Conservation (phyloP, 2,113 vertebrate species). For the Nesoenas mayeri region DNA sequence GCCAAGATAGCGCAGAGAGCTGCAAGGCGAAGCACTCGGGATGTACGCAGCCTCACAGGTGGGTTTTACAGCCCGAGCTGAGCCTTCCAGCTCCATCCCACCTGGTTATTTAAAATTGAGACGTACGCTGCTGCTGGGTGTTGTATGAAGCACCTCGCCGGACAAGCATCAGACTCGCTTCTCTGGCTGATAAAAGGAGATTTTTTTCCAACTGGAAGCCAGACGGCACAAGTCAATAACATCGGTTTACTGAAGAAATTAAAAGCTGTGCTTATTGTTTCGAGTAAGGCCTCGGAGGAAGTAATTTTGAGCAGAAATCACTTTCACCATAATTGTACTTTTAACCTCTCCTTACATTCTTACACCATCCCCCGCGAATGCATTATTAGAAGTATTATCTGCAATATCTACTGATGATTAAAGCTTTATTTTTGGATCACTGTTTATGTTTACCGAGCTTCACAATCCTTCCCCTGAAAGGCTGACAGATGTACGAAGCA, state of each 20-base stretch:
- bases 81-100: neutral
- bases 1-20: neutral
- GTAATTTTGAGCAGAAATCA: slow-evolving; percentile 33
- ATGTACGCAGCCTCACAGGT: neutral
- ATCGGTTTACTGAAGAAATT: neutral
- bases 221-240: neutral
- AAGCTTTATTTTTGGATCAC: neutral
- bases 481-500: neutral
- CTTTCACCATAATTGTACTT: neutral
- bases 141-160: neutral
- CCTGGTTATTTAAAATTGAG: neutral
- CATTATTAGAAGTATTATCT: neutral
- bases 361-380: neutral
- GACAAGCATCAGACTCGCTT: neutral
- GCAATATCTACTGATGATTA: neutral
- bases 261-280: neutral
- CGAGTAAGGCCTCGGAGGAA: neutral
- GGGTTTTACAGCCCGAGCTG: neutral
- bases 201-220: neutral
- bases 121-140: neutral
- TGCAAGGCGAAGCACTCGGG: neutral
- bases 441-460: neutral
- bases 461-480: neutral
- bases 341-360: slow-evolving; percentile 18
- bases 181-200: neutral